Base-by-base conservation (phyloP, 2,888 invertebrate species). In the Aleiodes alternator region DNA sequence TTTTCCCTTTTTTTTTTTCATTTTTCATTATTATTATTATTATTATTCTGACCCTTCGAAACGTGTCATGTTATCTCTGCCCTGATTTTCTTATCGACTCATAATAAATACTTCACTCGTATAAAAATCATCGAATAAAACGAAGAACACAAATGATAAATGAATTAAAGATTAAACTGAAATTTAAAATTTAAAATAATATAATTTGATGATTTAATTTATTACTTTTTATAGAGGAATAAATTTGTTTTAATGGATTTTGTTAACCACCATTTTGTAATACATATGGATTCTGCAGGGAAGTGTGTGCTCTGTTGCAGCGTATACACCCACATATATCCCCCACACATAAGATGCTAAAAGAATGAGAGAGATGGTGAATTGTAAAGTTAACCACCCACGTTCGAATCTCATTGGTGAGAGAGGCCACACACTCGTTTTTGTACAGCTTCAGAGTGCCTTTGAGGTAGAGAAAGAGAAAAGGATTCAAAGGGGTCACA, bases 241-340 rank as follows among this genome's bases (percentile, higher is more conserved):
- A 51, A 16, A 68, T 43, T 14, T 56, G 29, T 38, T 38, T 4
- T 55, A 16, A 14, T 31, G n/a, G 14, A 48, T 9, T 34, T 31
- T 51, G 51, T 12, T 55, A 70, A 75, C 84, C 87, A 83, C 87
- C 87, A 88, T 88, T 87, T 88, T 88, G 84, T 82, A 84, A 80
- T 74, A 76, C 72, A 76, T 74, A 51, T 83, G 84, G 84, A 85
- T 83, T 83, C 80, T 83, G 84, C 83, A 81, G 82, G 77, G 80
- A 80, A 23, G 23, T 23, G 82, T 50, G 14, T 43, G 14, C 43
- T 29, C 38, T 61, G 56, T 23, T 84, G 82, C 81, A 84, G 82
- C 23, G 23, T 81, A 82, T 79, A 85, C 86, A 85, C 86, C 85
- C 84, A 86, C 86, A 83, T 84, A 6, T 79, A 80, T 71, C 61